These are phyloP conservation scores for Acronicta leporina DNA, from an alignment of 2,888 invertebrate genomes.

Conservation along the genomic window DNA sequence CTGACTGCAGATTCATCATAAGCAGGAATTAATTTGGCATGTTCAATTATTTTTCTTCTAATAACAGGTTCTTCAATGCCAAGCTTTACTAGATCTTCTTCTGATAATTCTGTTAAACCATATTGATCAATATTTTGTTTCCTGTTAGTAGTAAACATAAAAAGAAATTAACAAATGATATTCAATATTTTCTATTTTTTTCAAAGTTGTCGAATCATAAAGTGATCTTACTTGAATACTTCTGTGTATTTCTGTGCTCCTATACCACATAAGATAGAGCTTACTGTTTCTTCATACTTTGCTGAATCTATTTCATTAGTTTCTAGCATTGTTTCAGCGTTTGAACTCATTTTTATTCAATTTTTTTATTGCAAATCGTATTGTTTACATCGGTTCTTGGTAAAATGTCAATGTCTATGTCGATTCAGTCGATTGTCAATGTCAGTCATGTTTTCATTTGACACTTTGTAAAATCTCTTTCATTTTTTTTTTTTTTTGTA, in stretches of 20 bases:
- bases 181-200: background rate
- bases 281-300: constrained; percentile 79
- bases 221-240: constrained; percentile 76
- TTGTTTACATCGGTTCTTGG: constrained; percentile 21
- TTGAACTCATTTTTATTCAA: constrained; percentile 25
- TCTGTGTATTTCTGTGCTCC: constrained; percentile 82
- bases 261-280: constrained; percentile 75
- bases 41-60: constrained; percentile 73
- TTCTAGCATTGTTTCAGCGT: constrained; percentile 34
- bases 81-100: constrained; percentile 80
- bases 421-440: too few relatives aligned
- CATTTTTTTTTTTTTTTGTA: too few relatives aligned
- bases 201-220: background rate
- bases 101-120: constrained; percentile 78
- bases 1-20: constrained; percentile 67
- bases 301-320: constrained; percentile 73
- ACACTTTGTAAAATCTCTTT: too few relatives aligned
- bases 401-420: background rate
- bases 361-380: background rate
- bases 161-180: too few relatives aligned
- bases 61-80: constrained; percentile 77
- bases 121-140: constrained; percentile 81
- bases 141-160: constrained; percentile 56
- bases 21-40: constrained; percentile 79
- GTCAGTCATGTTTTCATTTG: too few relatives aligned